Evolutionary conservation across 37 sponge, comb jelly and placozoan genomes (phyloP).

Genomic region (Hexactinellida sp.): DNA sequence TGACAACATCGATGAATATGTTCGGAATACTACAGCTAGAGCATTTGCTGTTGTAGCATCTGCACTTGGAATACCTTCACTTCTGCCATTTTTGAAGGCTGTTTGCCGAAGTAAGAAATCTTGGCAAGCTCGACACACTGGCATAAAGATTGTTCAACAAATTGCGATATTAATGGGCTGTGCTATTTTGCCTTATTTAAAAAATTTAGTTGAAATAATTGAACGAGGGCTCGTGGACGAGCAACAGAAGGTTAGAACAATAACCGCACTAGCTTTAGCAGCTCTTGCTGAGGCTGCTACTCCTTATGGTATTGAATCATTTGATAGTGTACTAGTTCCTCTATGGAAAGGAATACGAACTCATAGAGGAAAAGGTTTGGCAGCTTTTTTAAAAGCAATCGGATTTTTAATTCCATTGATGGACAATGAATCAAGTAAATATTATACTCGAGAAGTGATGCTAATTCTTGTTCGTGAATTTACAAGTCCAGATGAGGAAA

Average conservation of each 20-base stretch:
- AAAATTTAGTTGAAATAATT: constrained; percentile 90
- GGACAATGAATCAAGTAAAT: constrained; percentile 91
- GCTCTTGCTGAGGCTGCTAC: constrained; percentile 98
- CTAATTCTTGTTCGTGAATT: constrained; percentile 94
- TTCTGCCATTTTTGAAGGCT: constrained; percentile 96
- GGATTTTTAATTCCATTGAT: constrained; percentile 98
- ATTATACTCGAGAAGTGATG: constrained; percentile 95
- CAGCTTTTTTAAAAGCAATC: constrained; percentile 97
- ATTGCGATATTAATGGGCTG: constrained; percentile 99
- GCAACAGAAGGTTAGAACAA: constrained; percentile 98
- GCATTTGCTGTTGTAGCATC: constrained; percentile 99
- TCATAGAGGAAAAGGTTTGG: constrained; percentile 77
- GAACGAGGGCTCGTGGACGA: constrained; percentile 88
- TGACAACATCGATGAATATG: constrained; percentile 98
- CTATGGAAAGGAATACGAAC: constrained; percentile 94
- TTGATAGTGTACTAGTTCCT: constrained; percentile 92
- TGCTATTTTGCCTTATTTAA: constrained; percentile 92
- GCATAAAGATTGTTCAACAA: constrained; percentile 97
- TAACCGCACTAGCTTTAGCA: constrained; percentile 95
- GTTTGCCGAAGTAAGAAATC: constrained; percentile 97
- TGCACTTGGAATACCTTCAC: constrained; percentile 97
- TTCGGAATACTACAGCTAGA: constrained; percentile 96
- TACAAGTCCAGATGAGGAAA: constrained; percentile 96
- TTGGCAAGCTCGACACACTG: constrained; percentile 97
- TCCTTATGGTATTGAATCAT: constrained; percentile 95